Conservation (phyloP, 2,113 vertebrate species). For the Rhea pennata region DNA sequence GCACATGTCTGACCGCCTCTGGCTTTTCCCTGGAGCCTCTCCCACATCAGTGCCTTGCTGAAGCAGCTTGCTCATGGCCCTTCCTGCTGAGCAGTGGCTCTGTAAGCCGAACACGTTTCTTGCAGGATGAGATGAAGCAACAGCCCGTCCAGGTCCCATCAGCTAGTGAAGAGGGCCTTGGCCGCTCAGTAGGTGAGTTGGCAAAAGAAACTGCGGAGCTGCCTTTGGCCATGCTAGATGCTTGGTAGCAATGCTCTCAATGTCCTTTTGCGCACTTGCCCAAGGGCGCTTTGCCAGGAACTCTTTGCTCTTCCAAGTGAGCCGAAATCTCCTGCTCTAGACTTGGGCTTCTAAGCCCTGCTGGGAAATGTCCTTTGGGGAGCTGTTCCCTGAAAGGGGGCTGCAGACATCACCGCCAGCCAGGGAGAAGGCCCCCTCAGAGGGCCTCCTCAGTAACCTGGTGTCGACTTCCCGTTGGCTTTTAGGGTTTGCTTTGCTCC, state of each 20-base stretch:
- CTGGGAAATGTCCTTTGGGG: background rate
- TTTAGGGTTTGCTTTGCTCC: no score
- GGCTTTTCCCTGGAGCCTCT: no score
- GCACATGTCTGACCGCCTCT: no score
- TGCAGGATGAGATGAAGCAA: constrained; percentile 82
- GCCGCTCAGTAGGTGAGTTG: constrained; percentile 87
- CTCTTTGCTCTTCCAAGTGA: no score
- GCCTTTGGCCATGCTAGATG: background rate
- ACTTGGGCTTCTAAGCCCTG: no score
- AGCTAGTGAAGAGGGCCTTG: constrained; percentile 74
- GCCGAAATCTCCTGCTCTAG: no score
- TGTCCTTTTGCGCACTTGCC: background rate
- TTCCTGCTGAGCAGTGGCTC: background rate
- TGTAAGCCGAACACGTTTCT: constrained; percentile 56
- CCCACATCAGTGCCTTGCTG: no score
- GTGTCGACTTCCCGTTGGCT: background rate
- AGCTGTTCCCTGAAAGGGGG: background rate
- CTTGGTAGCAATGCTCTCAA: background rate
- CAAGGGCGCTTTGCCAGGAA: background rate
- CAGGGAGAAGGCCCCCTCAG: background rate
- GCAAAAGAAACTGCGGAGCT: constrained; percentile 60
- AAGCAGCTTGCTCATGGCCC: background rate
- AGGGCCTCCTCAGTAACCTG: background rate
- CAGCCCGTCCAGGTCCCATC: constrained; percentile 6
- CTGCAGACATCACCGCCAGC: background rate